phyloP scores from a whole-genome alignment of 1,140 invertebrate genomes.

The Melanaphis sacchari region DNA sequence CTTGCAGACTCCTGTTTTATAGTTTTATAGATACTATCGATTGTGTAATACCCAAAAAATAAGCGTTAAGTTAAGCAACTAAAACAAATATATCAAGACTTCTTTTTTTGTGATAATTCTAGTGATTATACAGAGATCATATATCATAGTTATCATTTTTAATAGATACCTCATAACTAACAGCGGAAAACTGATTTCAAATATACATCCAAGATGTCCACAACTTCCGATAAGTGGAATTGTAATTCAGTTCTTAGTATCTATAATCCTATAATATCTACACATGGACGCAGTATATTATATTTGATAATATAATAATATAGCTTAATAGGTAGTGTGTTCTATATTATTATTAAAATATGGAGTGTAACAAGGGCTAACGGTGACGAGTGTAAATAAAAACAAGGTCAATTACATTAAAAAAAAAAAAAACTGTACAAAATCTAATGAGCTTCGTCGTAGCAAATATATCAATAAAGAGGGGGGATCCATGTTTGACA shows the following conservation, averaged over 20 bases:
- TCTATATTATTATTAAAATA: background rate
- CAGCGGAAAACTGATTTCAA: background rate
- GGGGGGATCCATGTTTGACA: background rate
- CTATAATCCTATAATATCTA: background rate
- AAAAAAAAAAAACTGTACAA: background rate
- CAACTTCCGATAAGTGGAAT: background rate
- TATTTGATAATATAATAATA: too few species aligned
- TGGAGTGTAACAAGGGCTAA: background rate
- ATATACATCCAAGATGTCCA: background rate
- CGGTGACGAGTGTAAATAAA: background rate
- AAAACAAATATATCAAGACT: background rate
- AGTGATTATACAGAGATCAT: background rate
- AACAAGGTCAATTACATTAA: conserved; percentile 14
- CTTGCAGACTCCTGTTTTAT: background rate
- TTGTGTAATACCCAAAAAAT: background rate
- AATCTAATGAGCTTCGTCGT: background rate
- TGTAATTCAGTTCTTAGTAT: too few species aligned
- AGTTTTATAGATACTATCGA: too few species aligned
- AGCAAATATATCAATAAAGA: background rate
- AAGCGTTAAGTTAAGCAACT: background rate
- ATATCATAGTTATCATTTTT: background rate
- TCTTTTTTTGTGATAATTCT: background rate
- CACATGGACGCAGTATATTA: too few species aligned
- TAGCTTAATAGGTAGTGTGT: too few species aligned
- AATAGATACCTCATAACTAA: background rate